Percentiles rank a stretch among this genome's conserved stretches.
phyloP scores from a whole-genome alignment of 2,888 invertebrate genomes.

The Apeira syringaria region DNA sequence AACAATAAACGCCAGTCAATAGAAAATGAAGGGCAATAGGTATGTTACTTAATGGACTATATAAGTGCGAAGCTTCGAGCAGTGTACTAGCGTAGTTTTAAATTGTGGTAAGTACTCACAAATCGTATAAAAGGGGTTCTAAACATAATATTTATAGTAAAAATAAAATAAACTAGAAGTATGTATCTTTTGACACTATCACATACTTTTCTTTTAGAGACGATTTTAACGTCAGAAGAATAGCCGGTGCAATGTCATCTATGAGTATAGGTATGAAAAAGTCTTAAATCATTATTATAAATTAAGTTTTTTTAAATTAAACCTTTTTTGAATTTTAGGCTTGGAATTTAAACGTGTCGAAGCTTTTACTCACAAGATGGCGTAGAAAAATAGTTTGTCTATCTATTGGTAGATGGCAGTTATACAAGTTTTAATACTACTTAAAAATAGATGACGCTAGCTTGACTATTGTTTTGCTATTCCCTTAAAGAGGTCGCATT shows the following conservation, averaged over 20 bases:
- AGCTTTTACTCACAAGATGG: neutral
- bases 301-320: too few species aligned
- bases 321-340: too few species aligned
- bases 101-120: slow-evolving; percentile 41
- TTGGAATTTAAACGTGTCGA: too few species aligned
- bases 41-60: too few species aligned
- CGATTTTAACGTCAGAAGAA: neutral
- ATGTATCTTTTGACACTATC: neutral
- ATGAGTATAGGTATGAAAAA: too few species aligned
- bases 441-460: slow-evolving; percentile 33
- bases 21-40: too few species aligned
- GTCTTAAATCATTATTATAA: too few species aligned
- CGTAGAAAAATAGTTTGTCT: neutral
- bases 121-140: slow-evolving; percentile 43
- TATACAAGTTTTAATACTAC: slow-evolving; percentile 18
- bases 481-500: neutral
- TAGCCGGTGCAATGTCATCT: too few species aligned
- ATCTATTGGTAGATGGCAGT: neutral
- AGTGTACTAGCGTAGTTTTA: too few species aligned
- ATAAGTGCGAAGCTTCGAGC: too few species aligned
- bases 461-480: neutral
- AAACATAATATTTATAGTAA: slow-evolving; percentile 43
- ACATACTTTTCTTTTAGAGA: neutral
- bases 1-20: too few species aligned
- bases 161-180: neutral